phyloP scores from a whole-genome alignment of 2,797 vertebrate genomes.

The Lepus oiostolus region DNA sequence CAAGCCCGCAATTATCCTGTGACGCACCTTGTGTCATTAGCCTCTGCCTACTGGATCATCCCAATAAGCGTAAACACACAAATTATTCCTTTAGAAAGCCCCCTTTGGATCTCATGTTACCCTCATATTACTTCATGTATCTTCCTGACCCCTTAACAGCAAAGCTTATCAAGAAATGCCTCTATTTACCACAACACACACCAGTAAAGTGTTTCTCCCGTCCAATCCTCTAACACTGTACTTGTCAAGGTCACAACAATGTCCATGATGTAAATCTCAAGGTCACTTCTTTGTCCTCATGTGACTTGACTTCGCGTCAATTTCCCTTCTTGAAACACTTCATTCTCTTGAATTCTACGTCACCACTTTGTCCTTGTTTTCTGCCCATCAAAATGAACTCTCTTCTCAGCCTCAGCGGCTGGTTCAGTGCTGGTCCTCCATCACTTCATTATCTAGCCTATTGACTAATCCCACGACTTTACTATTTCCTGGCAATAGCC shows the following conservation, averaged over 20 bases:
- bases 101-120: not conserved
- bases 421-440: not conserved
- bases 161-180: not conserved
- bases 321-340: not conserved
- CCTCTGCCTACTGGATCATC: not conserved
- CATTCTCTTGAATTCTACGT: slow-evolving; percentile 1
- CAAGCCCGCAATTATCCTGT: slow-evolving; percentile 5
- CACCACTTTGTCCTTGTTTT: not conserved
- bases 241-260: not conserved
- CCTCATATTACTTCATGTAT: not conserved
- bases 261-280: not conserved
- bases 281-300: not conserved
- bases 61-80: not conserved
- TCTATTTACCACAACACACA: not conserved
- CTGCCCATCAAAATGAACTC: not conserved
- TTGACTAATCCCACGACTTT: not conserved
- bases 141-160: not conserved
- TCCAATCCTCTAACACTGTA: not conserved
- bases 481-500: not conserved
- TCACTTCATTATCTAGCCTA: not conserved
- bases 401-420: not conserved
- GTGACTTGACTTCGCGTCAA: not conserved
- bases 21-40: not conserved
- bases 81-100: not conserved
- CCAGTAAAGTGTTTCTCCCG: not conserved